These are phyloP conservation scores for Hepsetus odoe DNA, from an alignment of 2,113 vertebrate genomes.

Conservation along the genomic window DNA sequence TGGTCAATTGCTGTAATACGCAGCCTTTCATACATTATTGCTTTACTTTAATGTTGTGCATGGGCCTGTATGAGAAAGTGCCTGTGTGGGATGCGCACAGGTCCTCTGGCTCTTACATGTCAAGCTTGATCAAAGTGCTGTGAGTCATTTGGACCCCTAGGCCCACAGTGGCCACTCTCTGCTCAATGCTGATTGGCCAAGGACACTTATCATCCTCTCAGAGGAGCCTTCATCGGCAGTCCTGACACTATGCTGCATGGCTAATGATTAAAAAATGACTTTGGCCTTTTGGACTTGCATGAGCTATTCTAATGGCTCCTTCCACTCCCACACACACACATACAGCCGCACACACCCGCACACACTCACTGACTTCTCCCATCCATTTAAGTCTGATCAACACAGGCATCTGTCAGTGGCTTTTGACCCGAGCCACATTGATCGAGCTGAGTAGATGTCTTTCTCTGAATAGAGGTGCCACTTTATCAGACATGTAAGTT, in stretches of 20 bases:
- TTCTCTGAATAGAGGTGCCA: slow-evolving; percentile 13
- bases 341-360: background rate
- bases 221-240: slow-evolving; percentile 22
- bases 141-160: slow-evolving; percentile 34
- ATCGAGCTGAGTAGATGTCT: slow-evolving; percentile 21
- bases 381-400: slow-evolving; percentile 32
- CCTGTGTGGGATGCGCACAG: background rate
- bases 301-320: slow-evolving; percentile 9
- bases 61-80: slow-evolving; percentile 13
- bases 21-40: background rate
- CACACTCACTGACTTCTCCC: slow-evolving; percentile 2
- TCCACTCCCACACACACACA: background rate
- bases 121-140: slow-evolving; percentile 20
- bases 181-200: slow-evolving; percentile 34
- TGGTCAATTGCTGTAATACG: background rate
- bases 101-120: slow-evolving; percentile 2
- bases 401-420: slow-evolving; percentile 20
- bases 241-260: slow-evolving; percentile 16
- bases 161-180: background rate
- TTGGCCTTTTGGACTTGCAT: slow-evolving; percentile 24
- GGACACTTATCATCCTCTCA: slow-evolving; percentile 19
- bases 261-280: slow-evolving; percentile 43
- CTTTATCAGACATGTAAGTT: slow-evolving; percentile 9
- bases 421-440: slow-evolving; percentile 14
- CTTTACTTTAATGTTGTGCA: background rate